Base-by-base conservation (phyloP, 2,888 invertebrate genomes). In the Allophyes oxyacanthae region DNA sequence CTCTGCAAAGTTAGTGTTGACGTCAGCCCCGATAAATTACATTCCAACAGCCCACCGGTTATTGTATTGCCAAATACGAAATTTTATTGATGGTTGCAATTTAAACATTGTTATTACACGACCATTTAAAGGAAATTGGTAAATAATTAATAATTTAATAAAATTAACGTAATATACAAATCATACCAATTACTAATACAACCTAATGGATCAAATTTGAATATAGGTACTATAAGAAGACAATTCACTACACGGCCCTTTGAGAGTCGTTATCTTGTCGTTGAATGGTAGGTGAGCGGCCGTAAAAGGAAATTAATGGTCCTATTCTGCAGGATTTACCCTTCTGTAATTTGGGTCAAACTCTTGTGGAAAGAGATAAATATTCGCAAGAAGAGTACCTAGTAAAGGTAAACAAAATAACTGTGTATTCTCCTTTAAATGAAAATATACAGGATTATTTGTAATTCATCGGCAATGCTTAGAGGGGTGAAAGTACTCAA, bases 281-380 rank as follows among this genome's bases (percentile, higher is more conserved):
- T 82, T 81, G 79, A 81, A 81, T 46, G 76, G 66, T 65, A 84
- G 80, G 81, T 83, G 81, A 85, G 83, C 78, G 82, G 80, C 79
- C 80, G 77, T 82, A 81, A 82, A 81, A 82, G 79, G 75, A 81
- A 81, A 81, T 81, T 78, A 79, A 80, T 80, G 79, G 83, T 78
- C 81, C 82, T 83, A 83, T 80, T 73, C 71, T 63, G 68, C 65
- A 72, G 75, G 57, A 66, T 75, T 67, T 72, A 72, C 62, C 64
- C 73, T 67, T 61, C 76, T 68, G 72, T 74, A 79, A 83, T 84
- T 82, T 83, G 74, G 86, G 87, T 84, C 86, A 83, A 81, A 78
- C 79, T 75, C 70, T 75, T 66, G 70, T 67, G 67, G 68, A 68
- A 63, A 72, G 71, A 68, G 61, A 76, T 70, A 78, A 76, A 78